Conservation (phyloP, 2,113 vertebrate species). For the Channa maculata region DNA sequence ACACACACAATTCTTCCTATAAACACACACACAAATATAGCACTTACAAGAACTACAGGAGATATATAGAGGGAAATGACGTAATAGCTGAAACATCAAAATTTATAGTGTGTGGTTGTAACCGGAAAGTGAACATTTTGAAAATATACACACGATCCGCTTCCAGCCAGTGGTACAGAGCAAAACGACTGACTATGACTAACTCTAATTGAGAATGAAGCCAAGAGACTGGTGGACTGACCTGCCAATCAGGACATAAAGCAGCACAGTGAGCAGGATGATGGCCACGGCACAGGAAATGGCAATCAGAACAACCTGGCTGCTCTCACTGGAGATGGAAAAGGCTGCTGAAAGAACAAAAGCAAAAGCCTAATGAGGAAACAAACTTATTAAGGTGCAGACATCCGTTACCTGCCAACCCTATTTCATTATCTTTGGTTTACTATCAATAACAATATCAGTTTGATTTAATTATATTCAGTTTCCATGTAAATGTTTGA, state of each 20-base stretch:
- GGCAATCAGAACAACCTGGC: slow-evolving; percentile 96
- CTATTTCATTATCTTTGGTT: background rate
- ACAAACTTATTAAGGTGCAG: background rate
- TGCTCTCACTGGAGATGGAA: slow-evolving; percentile 97
- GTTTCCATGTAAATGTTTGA: no score
- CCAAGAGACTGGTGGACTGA: slow-evolving; percentile 74
- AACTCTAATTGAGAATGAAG: background rate
- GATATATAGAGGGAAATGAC: slow-evolving; percentile 25
- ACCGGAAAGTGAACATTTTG: background rate
- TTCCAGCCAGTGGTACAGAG: no score
- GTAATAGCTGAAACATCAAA: slow-evolving; percentile 27
- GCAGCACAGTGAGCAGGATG: slow-evolving; percentile 93
- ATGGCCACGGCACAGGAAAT: slow-evolving; percentile 94
- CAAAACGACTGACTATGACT: no score
- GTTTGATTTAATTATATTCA: background rate
- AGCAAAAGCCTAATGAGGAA: slow-evolving; percentile 11
- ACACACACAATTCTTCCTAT: background rate
- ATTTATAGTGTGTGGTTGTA: background rate
- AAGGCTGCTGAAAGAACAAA: slow-evolving; percentile 86
- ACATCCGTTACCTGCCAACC: background rate
- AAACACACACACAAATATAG: slow-evolving; percentile 26
- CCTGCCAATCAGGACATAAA: slow-evolving; percentile 95
- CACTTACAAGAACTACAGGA: slow-evolving; percentile 29
- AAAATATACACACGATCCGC: background rate
- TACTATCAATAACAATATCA: background rate